Evolutionary conservation across 2,888 invertebrate species (phyloP).

Genomic region (Agonum fuliginosum): DNA sequence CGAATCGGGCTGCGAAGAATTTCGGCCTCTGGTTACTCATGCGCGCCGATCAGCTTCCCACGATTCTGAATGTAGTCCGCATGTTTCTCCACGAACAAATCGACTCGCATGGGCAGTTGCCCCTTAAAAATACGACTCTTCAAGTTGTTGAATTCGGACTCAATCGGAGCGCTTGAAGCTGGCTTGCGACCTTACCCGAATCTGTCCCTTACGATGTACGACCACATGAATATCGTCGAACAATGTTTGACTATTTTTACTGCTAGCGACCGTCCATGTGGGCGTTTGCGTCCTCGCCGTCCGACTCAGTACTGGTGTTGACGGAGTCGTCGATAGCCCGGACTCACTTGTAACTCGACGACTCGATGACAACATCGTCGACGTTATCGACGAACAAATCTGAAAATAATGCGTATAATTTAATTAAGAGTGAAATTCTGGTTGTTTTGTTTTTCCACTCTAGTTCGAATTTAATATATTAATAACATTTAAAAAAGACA

Average conservation of each 20-base stretch:
- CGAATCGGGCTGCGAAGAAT: no score
- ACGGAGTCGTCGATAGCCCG: no score
- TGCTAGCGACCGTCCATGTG: background rate
- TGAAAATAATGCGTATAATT: background rate
- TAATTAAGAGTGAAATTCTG: no score
- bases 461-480: no score
- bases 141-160: background rate
- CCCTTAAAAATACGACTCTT: background rate
- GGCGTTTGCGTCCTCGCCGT: slow-evolving; percentile 5
- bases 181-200: background rate
- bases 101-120: background rate
- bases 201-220: background rate
- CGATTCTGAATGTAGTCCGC: background rate
- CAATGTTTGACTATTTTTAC: background rate
- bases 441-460: no score
- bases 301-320: no score
- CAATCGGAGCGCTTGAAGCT: background rate
- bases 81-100: background rate
- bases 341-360: no score
- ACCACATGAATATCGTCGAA: background rate
- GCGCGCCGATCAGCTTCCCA: background rate
- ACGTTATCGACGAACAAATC: background rate
- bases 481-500: background rate
- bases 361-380: background rate
- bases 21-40: background rate